Evolutionary conservation across 2,888 invertebrate species (phyloP).

Genomic region (Embidobia sp.): DNA sequence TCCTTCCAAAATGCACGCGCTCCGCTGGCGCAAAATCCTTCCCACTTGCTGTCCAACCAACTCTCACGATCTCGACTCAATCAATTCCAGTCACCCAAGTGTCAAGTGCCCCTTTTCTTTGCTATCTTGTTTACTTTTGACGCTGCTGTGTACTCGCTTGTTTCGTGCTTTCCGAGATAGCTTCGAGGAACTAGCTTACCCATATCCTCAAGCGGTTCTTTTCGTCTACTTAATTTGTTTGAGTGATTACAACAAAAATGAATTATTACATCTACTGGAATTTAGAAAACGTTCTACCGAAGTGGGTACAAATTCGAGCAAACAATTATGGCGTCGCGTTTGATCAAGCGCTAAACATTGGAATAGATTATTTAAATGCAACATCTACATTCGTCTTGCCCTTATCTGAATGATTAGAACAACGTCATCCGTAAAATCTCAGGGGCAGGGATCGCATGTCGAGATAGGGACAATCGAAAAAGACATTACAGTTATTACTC

Average conservation of each 20-base stretch:
- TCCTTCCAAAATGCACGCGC: conserved; percentile 41
- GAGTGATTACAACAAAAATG: too few relatives aligned
- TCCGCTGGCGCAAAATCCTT: conserved; percentile 60
- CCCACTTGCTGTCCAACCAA: conserved; percentile 60
- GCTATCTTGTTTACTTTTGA: conserved; percentile 56
- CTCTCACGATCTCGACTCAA: conserved; percentile 64
- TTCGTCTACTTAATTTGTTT: too few relatives aligned
- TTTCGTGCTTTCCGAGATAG: too few relatives aligned
- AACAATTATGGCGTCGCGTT: too few relatives aligned
- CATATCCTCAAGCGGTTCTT: too few relatives aligned
- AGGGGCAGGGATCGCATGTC: conserved; percentile 64
- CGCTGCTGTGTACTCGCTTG: conserved; percentile 18
- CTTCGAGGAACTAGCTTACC: too few relatives aligned
- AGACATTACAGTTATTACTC: conserved; percentile 81
- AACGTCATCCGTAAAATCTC: conserved; percentile 55
- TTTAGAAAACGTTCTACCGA: too few relatives aligned
- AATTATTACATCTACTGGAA: too few relatives aligned
- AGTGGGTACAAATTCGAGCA: too few relatives aligned
- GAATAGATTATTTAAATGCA: conserved; percentile 22
- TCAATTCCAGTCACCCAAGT: conserved; percentile 73
- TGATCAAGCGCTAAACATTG: conserved; percentile 64
- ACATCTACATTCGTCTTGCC: conserved; percentile 21
- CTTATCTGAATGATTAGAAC: conserved; percentile 69
- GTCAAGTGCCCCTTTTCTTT: conserved; percentile 76
- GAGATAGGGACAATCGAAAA: conserved; percentile 71